Evolutionary conservation across 2,797 vertebrate genomes (phyloP), one percentile per base, ranked within the genome.

Genomic region (Salmo trutta): DNA sequence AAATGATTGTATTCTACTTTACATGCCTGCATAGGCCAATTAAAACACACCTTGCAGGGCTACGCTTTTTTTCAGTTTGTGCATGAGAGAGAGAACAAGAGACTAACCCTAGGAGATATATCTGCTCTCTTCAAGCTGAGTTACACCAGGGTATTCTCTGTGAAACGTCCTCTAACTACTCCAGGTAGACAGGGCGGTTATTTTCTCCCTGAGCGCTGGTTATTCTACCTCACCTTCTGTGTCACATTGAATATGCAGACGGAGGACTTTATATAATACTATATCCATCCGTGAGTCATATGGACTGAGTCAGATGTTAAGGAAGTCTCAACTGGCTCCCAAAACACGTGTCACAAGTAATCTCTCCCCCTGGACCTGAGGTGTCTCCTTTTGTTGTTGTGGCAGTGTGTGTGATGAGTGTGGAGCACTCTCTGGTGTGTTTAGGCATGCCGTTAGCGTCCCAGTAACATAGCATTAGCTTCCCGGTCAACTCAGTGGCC

Each of bases 321-420:
- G 92, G 90, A 82, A 88, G 91, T 91, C 91, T 90, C 89, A 89
- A 89, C 88, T 74, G 84, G 89, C 90, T 88, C 87, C 91, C 90
- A 91, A 93, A 93, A 93, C 91, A 93, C 87, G 90, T 92, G 92
- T 93, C 90, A 91, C 89, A 86, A 77, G 83, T 88, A 89, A 90
- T 88, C 87, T 85, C 87, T 85, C 79, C 89, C 92, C 81, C 81
- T 75, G 88, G 91, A 91, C 88, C 85, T 75, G 89, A 85, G 88
- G 89, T 92, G 91, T 92, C 91, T 93, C 87, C 85, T 91, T 89
- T 92, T 19, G 77, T 92, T 85, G 87, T 0, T 75, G 89, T 84
- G 83, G 82, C 82, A 89, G 89, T 85, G 87, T 72, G 78, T 68
- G 82, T 92, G 91, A 92, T 93, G 67, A 17, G 88, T 88, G 89